Evolutionary conservation across 2,888 invertebrate species (phyloP), one percentile per base, ranked within the genome.

Genomic region (Euproctis similis): DNA sequence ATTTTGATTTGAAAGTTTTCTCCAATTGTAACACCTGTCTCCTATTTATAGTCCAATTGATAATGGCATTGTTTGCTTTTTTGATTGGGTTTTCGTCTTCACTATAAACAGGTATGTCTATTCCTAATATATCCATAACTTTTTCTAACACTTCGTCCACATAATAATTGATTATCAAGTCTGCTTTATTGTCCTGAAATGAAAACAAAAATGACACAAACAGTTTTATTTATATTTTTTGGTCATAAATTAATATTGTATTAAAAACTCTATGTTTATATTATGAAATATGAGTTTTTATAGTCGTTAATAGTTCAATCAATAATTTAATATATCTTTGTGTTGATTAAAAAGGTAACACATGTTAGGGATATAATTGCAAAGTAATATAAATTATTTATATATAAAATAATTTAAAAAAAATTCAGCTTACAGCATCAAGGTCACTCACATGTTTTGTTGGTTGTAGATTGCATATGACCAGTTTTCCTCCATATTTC

Each of bases 391-490:
- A n/a, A n/a, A n/a, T n/a, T n/a, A n/a, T n/a, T n/a, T n/a, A n/a
- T n/a, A n/a, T n/a, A n/a, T n/a, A n/a, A n/a, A n/a, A n/a, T n/a
- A n/a, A n/a, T n/a, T n/a, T n/a, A n/a, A n/a, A n/a, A n/a, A n/a
- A n/a, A n/a, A n/a, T n/a, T n/a, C n/a, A n/a, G n/a, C n/a, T n/a
- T n/a, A n/a, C n/a, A n/a, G n/a, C n/a, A n/a, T n/a, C n/a, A n/a
- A n/a, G n/a, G n/a, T 12, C 29, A 81, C 88, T 87, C 85, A 95
- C 96, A 82, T 97, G 95, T 86, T 98, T 97, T 2, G 98, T 99
- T n/a, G 94, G 92, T 69, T 99, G 99, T 29, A 99, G 84, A 81
- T 99, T 99, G 42, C 98, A 93, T 52, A 98, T 95, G 9, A 94
- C 95, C 28, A 99, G 76, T 67, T 92, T 92, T 2, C 97, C 97